Percentiles rank a stretch among this genome's conserved stretches.
These are phyloP conservation scores for Danio jaintianensis DNA, from an alignment of 2,797 vertebrate species.

Conservation along the genomic window DNA sequence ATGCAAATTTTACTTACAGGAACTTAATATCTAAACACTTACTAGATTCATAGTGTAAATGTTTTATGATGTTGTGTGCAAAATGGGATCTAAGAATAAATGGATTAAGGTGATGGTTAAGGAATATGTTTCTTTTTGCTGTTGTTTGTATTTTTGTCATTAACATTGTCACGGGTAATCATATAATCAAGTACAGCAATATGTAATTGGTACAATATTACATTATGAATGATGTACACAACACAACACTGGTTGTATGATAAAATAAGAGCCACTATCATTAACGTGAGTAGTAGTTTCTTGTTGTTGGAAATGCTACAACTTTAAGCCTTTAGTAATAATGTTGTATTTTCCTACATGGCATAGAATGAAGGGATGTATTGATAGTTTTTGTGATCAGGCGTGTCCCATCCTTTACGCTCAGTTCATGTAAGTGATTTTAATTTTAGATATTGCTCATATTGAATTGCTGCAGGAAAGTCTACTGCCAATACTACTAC, in stretches of 20 bases:
- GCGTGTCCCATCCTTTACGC: neutral
- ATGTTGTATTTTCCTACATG: neutral
- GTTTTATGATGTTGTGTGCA: neutral
- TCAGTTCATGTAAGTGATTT: neutral
- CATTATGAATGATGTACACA: neutral
- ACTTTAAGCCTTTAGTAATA: slow-evolving; percentile 7
- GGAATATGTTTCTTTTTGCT: neutral
- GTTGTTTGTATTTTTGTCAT: neutral
- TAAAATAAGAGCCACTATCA: neutral
- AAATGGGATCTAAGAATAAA: neutral
- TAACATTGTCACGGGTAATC: neutral
- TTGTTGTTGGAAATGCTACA: slow-evolving; percentile 1
- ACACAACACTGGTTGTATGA: neutral
- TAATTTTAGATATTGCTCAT: neutral
- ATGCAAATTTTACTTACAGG: neutral
- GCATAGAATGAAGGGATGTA: neutral
- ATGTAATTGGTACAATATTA: neutral
- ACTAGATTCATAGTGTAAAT: neutral
- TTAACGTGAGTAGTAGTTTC: no score
- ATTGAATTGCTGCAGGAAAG: neutral
- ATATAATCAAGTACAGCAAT: neutral
- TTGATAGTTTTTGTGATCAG: neutral
- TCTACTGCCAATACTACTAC: neutral
- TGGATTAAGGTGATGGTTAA: neutral
- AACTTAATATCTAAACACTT: neutral